These are phyloP conservation scores for Salvelinus sp. DNA, from an alignment of 2,113 vertebrate genomes.

Conservation along the genomic window DNA sequence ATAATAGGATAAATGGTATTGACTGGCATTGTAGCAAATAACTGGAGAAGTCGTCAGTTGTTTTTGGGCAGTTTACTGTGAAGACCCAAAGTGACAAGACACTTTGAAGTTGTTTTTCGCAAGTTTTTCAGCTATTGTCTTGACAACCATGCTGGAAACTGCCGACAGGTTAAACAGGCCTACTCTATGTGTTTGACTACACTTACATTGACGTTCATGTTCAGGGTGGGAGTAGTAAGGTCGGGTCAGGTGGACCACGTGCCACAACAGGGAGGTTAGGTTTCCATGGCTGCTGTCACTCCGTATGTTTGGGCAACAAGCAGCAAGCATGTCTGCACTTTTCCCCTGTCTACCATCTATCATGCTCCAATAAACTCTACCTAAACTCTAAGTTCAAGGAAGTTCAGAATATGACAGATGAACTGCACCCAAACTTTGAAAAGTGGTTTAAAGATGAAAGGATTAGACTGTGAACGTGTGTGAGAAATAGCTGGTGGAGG, in stretches of 20 bases:
- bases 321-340: no score
- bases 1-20: background rate
- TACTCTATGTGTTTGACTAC: background rate
- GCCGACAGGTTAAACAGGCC: background rate
- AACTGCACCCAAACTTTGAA: background rate
- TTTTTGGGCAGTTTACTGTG: background rate
- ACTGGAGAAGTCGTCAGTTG: background rate
- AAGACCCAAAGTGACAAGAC: background rate
- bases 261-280: background rate
- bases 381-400: background rate
- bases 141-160: background rate
- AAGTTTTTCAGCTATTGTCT: background rate
- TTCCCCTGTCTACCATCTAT: no score
- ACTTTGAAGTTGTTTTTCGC: background rate
- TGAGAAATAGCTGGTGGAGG: background rate
- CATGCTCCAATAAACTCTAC: background rate
- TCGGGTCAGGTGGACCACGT: background rate
- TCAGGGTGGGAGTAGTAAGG: background rate
- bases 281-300: no score
- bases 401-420: constrained; percentile 1
- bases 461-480: background rate
- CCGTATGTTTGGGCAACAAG: no score
- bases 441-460: background rate
- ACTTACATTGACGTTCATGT: background rate
- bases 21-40: background rate